A percentile compares a stretch with the other conserved stretches of the same genome.
These are phyloP conservation scores for Rhynchopsitta pachyrhyncha DNA, from an alignment of 2,113 vertebrate species.

Conservation along the genomic window DNA sequence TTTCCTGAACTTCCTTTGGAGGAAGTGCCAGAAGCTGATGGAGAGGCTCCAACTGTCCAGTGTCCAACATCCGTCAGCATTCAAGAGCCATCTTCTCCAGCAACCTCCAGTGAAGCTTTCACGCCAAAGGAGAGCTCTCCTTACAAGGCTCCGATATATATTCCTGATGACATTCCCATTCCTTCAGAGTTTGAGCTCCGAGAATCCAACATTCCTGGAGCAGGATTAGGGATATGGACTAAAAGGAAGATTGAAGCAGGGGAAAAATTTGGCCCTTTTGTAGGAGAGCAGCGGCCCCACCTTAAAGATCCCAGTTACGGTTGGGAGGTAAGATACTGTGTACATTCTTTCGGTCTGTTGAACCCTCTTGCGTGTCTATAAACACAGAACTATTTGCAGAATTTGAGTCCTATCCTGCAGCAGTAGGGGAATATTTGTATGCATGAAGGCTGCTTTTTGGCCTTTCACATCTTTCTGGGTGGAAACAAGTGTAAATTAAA, in stretches of 20 bases:
- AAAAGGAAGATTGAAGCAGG: constrained; percentile 87
- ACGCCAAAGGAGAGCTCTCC: constrained; percentile 83
- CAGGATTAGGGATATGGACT: constrained; percentile 91
- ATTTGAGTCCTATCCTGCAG: not conserved
- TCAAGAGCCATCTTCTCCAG: constrained; percentile 83
- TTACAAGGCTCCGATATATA: constrained; percentile 83
- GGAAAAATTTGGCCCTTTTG: constrained; percentile 91
- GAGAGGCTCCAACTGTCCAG: constrained; percentile 69
- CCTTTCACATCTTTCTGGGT: not conserved
- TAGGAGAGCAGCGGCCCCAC: constrained; percentile 80
- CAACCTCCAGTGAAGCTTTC: constrained; percentile 81
- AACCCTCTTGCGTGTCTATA: not conserved
- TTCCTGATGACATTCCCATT: constrained; percentile 83
- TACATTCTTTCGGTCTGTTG: not conserved
- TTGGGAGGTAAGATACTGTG: constrained; percentile 89
- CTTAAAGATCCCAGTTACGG: constrained; percentile 82
- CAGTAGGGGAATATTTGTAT: not conserved
- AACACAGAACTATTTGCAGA: constrained; percentile 8
- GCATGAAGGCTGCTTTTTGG: not conserved
- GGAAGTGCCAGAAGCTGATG: constrained; percentile 78
- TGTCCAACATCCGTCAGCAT: constrained; percentile 61
- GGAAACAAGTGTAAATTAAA: not conserved
- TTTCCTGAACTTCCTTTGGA: constrained; percentile 83
- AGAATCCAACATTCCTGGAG: constrained; percentile 82
- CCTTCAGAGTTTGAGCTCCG: constrained; percentile 92